Evolutionary conservation across 2,113 vertebrate species (phyloP).

Genomic region (Brevimyrus niger): DNA sequence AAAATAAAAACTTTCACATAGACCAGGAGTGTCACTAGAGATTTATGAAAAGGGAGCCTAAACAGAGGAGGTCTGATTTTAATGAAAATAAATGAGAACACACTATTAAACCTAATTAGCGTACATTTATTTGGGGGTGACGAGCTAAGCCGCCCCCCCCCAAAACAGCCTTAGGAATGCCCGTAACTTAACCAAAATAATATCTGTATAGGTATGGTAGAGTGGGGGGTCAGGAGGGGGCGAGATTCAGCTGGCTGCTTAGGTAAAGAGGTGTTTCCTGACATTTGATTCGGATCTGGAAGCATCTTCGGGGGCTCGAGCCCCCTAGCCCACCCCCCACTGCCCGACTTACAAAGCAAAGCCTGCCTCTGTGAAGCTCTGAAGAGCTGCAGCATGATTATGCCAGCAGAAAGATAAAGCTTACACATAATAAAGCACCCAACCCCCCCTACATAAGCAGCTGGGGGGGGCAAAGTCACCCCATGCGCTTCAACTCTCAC

Average conservation of each 20-base stretch:
- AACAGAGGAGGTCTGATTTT: neutral
- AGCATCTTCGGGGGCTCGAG: neutral
- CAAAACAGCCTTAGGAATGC: neutral
- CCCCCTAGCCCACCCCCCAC: no score
- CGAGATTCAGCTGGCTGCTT: neutral
- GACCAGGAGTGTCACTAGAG: neutral
- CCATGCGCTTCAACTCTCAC: neutral
- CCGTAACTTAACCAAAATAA: neutral
- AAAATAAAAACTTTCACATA: neutral
- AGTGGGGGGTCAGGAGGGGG: neutral
- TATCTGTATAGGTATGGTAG: neutral
- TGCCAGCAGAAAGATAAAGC: neutral
- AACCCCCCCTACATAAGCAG: no score
- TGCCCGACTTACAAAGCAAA: neutral
- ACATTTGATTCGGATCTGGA: neutral
- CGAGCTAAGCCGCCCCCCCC: neutral
- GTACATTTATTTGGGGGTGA: neutral
- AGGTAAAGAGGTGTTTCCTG: neutral
- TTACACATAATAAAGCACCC: neutral
- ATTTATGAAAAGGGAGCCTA: neutral
- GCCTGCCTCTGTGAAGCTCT: neutral
- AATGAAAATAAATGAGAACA: neutral
- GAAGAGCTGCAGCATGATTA: neutral
- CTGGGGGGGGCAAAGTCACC: neutral
- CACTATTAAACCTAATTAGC: neutral